A percentile compares a stretch with the other conserved stretches of the same genome.
phyloP scores from a whole-genome alignment of 2,888 invertebrate genomes.

The Scelioninae gen. 1 region DNA sequence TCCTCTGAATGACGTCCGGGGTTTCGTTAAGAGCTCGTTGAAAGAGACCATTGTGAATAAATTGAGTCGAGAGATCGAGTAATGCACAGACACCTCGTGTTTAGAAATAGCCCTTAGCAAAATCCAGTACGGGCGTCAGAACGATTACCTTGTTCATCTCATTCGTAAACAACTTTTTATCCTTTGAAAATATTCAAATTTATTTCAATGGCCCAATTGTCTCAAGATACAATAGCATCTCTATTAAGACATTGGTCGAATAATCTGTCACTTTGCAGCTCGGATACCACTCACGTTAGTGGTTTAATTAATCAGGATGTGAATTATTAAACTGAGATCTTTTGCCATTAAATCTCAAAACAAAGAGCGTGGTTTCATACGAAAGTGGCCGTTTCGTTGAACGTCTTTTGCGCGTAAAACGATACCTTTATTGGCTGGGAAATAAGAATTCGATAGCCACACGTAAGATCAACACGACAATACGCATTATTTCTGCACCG shows the following conservation, averaged over 20 bases:
- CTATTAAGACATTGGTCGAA: slow-evolving; percentile 9
- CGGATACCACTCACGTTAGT: too few relatives aligned
- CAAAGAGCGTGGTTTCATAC: too few relatives aligned
- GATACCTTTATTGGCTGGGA: slow-evolving; percentile 25
- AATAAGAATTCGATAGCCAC: slow-evolving; percentile 61
- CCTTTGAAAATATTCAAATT: slow-evolving; percentile 34
- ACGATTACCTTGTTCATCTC: slow-evolving; percentile 53
- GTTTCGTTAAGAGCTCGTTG: slow-evolving; percentile 76
- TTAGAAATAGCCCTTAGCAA: slow-evolving; percentile 59
- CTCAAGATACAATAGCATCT: slow-evolving; percentile 21
- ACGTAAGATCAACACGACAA: slow-evolving; percentile 60
- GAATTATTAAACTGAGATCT: too few relatives aligned
- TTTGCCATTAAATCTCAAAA: too few relatives aligned
- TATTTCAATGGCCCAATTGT: slow-evolving; percentile 35
- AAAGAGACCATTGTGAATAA: slow-evolving; percentile 83
- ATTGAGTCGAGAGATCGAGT: slow-evolving; percentile 80
- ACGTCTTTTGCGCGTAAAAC: not conserved
- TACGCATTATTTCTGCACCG: slow-evolving; percentile 61
- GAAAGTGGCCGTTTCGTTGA: too few relatives aligned
- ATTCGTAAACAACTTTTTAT: slow-evolving; percentile 50
- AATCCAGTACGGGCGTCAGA: slow-evolving; percentile 45
- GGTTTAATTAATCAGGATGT: too few relatives aligned
- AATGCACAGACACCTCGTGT: slow-evolving; percentile 62
- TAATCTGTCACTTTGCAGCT: too few relatives aligned
- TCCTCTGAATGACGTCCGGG: slow-evolving; percentile 73